Evolutionary conservation across 2,888 invertebrate species (phyloP).

Genomic region (Drosophila prolongata): DNA sequence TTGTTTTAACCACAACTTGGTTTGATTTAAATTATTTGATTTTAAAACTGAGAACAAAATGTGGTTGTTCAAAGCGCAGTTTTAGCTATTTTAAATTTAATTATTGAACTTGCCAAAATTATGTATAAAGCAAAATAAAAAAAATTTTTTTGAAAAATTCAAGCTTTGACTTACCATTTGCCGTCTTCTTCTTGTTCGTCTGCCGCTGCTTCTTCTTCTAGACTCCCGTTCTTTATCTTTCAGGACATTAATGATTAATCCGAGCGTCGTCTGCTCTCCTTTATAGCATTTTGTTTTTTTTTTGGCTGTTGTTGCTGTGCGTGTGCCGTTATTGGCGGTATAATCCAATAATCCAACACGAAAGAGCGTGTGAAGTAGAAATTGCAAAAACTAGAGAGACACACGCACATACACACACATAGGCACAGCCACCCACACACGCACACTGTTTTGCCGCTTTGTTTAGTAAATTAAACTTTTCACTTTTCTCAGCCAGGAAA

Average conservation of each 20-base stretch:
- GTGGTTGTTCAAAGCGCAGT: too few species aligned
- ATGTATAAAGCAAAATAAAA: too few species aligned
- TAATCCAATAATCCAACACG: constrained; percentile 81
- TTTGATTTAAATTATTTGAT: too few species aligned
- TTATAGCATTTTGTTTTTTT: constrained; percentile 27
- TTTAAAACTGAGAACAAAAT: too few species aligned
- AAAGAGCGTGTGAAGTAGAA: constrained; percentile 74
- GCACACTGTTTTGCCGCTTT: constrained; percentile 64
- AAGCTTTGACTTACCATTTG: constrained; percentile 9
- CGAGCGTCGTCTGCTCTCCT: constrained; percentile 38
- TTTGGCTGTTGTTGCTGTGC: constrained; percentile 31
- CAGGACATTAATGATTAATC: constrained; percentile 42
- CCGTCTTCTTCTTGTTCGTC: constrained; percentile 13
- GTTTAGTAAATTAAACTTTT: constrained; percentile 79
- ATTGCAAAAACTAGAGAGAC: constrained; percentile 73
- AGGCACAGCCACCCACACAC: constrained; percentile 38
- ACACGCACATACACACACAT: constrained; percentile 52
- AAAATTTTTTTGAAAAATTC: not conserved
- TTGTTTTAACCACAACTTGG: too few species aligned
- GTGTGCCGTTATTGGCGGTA: constrained; percentile 64
- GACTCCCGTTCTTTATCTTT: constrained; percentile 20
- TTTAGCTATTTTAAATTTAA: too few species aligned
- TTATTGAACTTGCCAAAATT: too few species aligned
- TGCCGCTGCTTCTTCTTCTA: constrained; percentile 23
- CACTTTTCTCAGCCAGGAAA: constrained; percentile 71